Base-by-base conservation (phyloP, 1,140 invertebrate genomes). In the Pseudomyrmex gracilis region DNA sequence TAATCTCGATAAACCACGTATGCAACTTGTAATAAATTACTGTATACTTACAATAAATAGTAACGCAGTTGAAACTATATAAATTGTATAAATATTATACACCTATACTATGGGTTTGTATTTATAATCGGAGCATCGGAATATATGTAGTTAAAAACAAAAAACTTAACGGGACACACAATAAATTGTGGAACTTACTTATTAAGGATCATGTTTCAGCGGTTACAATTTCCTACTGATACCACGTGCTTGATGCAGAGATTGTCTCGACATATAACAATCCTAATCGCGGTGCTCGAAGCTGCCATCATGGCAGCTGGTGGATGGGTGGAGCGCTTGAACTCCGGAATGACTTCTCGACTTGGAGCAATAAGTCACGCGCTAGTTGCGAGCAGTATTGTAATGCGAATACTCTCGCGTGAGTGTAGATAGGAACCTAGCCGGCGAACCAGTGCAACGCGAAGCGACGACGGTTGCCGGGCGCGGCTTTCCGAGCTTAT, bases 311-410 rank as follows among this genome's bases (percentile, higher is more conserved):
- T 70, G 20, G 67, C 43, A 80, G 76, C 55, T 49, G 76, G 53
- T 66, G 76, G 76, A 71, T 80, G 53, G 76, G 76, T 80, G 76
- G 76, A 80, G 66, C 76, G 55, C 20, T 34, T 80, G 55, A 80
- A 80, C 76, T 49, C 22, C 20, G 66, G 43, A 80, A 80, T 80
- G 76, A 80, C 76, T 80, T 70, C 76, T 71, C 55, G 76, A 55
- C 66, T 58, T 20, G 17, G 53, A 80, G 66, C 71, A 80, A 80
- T 80, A 80, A 80, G 76, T 80, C 64, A 80, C 76, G 76, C 76
- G 76, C 76, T 80, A 80, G 76, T 80, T 80, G 53, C 51, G 67
- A 80, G 68, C 67, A n/a, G 76, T 71, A 80, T 80, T 80, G 76
- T 80, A 80, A 80, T 78, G 53, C 76, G 76, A 80, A 49, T 67